Evolutionary conservation across 2,888 invertebrate genomes (phyloP).

Genomic region (Steinernema carpocapsae): DNA sequence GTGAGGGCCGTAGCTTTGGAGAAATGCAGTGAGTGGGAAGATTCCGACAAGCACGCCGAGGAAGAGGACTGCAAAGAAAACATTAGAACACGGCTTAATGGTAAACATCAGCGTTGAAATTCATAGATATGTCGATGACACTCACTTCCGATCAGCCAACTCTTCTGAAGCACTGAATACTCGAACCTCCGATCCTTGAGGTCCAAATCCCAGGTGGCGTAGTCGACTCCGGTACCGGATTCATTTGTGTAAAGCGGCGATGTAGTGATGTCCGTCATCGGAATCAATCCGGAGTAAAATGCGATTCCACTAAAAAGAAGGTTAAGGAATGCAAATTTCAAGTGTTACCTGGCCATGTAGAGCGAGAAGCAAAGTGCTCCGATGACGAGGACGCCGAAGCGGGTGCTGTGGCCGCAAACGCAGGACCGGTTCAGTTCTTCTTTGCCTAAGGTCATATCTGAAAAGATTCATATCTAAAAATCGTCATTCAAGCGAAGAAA

Average conservation of each 20-base stretch:
- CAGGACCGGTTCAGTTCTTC: not conserved
- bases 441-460: too few species aligned
- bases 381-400: slow-evolving; percentile 29
- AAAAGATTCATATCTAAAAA: not conserved
- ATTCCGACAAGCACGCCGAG: slow-evolving; percentile 35
- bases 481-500: not conserved
- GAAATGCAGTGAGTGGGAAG: slow-evolving; percentile 16
- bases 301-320: slow-evolving; percentile 9
- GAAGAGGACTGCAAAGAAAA: slow-evolving; percentile 6
- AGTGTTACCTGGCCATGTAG: slow-evolving; percentile 7
- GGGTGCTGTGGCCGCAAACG: slow-evolving; percentile 23
- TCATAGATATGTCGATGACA: not conserved
- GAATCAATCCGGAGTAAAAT: not conserved
- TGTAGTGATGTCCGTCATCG: slow-evolving; percentile 16
- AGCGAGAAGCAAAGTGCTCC: not conserved
- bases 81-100: too few species aligned
- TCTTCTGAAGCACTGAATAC: slow-evolving; percentile 36
- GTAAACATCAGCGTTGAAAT: not conserved
- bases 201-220: slow-evolving; percentile 32
- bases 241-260: slow-evolving; percentile 1
- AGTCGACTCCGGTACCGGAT: not conserved
- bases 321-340: not conserved
- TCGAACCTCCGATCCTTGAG: slow-evolving; percentile 36
- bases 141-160: slow-evolving; percentile 11
- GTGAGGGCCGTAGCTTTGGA: slow-evolving; percentile 35